Evolutionary conservation across 1,140 invertebrate species (phyloP).

Genomic region (Zaprionus nigranus): DNA sequence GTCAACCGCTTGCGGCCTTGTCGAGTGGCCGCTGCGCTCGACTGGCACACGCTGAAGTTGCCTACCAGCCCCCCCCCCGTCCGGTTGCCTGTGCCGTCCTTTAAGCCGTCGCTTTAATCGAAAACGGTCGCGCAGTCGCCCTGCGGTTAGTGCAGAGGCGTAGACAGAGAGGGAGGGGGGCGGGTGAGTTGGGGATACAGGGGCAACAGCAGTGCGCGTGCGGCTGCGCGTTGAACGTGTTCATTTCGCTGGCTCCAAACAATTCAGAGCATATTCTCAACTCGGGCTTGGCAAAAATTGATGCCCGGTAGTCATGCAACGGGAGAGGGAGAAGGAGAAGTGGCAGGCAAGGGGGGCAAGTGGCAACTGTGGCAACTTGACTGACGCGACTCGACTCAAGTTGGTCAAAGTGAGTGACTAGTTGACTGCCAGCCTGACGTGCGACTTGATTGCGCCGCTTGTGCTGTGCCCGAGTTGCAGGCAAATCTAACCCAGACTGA

Average conservation of each 20-base stretch:
- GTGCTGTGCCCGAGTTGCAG: conserved; percentile 36
- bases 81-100: neutral
- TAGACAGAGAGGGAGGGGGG: conserved; percentile 12
- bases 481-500: conserved; percentile 41
- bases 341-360: conserved; percentile 4
- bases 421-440: conserved; percentile 53
- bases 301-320: conserved; percentile 81
- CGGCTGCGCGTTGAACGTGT: conserved; percentile 71
- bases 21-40: conserved; percentile 44
- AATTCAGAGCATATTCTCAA: conserved; percentile 58
- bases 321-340: neutral
- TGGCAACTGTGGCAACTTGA: conserved; percentile 34
- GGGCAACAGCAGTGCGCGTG: conserved; percentile 61
- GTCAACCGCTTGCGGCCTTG: conserved; percentile 28
- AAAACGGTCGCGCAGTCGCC: conserved; percentile 70
- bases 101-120: conserved; percentile 65
- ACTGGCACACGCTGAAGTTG: conserved; percentile 71
- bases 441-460: conserved; percentile 65
- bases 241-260: conserved; percentile 59
- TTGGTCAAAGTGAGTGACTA: conserved; percentile 52
- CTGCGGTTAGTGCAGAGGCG: conserved; percentile 67
- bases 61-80: conserved; percentile 3
- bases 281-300: conserved; percentile 65
- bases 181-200: neutral
- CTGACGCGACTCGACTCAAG: conserved; percentile 26